Evolutionary conservation across 2,797 vertebrate species (phyloP), one percentile per base, ranked within the genome.

Genomic region (Scolopax bukidnonensis): DNA sequence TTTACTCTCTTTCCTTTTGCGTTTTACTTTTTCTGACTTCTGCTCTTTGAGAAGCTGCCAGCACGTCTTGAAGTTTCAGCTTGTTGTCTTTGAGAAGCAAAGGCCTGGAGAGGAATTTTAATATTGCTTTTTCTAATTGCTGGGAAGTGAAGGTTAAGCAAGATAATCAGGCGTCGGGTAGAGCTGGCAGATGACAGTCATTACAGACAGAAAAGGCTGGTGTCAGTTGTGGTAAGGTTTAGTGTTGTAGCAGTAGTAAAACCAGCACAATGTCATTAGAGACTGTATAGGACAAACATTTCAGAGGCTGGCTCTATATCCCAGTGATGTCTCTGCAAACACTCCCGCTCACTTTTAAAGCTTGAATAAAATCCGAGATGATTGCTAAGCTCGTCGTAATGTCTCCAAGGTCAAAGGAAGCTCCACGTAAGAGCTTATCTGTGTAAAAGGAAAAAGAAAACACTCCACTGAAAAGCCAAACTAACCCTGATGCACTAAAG

Each of bases 241-340:
- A 83, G 78, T 3, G 6, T 40, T 45, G 63, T 6, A 40, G 80
- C 83, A 54, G 80, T 17, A 81, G 88, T 95, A 94, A 96, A 96
- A 90, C 27, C n/a, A 8, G 83, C 84, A 48, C 90, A 70, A 41
- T 69, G 82, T 90, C 89, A 75, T 94, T 76, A 90, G 60, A 91
- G 90, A 36, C 92, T 92, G 91, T 91, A 63, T 54, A 91, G 94
- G 83, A 86, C 89, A 90, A 95, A 60, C 88, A 87, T 84, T 70
- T 89, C 3, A 1, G 33, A 71, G 87, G 33, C 53, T 2, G 3
- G 28, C 84, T 94, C 82, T 74, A 19, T 74, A 76, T 81, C 79
- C 47, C 73, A 5, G 33, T 21, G 75, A 88, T 84, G 79, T 41
- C 92, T 91, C 43, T 73, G 89, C 82, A 96, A 96, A 96, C 84